phyloP scores from a whole-genome alignment of 2,113 vertebrate species.

The Saiga tatarica region DNA sequence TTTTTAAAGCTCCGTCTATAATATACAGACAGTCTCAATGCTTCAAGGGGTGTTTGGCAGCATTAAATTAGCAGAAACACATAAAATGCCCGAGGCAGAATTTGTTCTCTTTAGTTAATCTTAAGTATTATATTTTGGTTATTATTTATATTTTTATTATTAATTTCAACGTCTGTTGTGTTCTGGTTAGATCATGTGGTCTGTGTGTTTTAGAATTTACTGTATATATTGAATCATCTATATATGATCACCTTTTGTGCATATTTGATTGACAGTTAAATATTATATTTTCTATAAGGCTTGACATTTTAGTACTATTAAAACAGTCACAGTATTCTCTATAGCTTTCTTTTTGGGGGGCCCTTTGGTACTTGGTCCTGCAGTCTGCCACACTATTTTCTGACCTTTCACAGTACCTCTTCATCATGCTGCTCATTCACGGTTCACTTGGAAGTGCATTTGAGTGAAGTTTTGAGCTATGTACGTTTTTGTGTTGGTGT shows the following conservation, averaged over 20 bases:
- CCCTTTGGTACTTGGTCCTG: not conserved
- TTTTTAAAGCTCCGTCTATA: not conserved
- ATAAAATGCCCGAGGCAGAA: not conserved
- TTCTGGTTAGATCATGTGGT: not conserved
- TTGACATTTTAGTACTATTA: not conserved
- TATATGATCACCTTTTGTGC: not conserved
- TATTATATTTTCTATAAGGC: not conserved
- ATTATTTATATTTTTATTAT: not conserved
- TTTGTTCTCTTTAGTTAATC: not conserved
- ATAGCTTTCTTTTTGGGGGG: not conserved
- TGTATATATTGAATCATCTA: not conserved
- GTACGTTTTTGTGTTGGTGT: not conserved
- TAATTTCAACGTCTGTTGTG: not conserved
- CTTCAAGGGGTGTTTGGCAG: not conserved
- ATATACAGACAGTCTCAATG: not conserved
- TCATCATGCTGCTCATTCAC: not conserved
- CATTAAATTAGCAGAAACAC: not conserved
- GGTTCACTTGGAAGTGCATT: not conserved
- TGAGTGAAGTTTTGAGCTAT: not conserved
- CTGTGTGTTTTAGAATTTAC: not conserved
- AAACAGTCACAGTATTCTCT: not conserved
- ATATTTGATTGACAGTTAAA: not conserved
- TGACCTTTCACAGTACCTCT: not conserved
- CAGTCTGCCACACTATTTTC: not conserved
- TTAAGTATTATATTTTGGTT: not conserved